phyloP scores from a whole-genome alignment of 2,888 invertebrate species.

The Acanthoscelides obtectus region DNA sequence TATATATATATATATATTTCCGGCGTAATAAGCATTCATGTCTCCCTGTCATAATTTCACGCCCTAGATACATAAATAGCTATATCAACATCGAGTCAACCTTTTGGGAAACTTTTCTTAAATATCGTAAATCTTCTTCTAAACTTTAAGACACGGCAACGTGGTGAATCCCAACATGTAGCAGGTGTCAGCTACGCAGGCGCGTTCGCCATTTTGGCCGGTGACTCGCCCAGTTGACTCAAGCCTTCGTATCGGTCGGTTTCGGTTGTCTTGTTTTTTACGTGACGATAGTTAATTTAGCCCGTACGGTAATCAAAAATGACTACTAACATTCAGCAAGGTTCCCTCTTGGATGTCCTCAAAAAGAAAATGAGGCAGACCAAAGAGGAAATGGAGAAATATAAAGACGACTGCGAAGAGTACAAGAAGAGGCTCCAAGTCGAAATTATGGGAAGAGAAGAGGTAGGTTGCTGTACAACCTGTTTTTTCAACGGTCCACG shows the following conservation, averaged over 20 bases:
- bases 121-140: too few species aligned
- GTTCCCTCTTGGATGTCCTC: slow-evolving; percentile 91
- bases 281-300: background rate
- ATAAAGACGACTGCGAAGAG: slow-evolving; percentile 96
- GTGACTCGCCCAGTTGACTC: slow-evolving; percentile 47
- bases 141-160: background rate
- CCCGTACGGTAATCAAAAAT: slow-evolving; percentile 49
- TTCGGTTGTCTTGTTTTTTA: background rate
- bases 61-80: too few species aligned
- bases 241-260: slow-evolving; percentile 4
- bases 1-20: too few species aligned
- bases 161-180: slow-evolving; percentile 10
- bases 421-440: slow-evolving; percentile 91
- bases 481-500: background rate
- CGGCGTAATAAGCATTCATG: too few species aligned
- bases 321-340: slow-evolving; percentile 88
- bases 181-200: slow-evolving; percentile 38
- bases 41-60: too few species aligned
- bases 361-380: slow-evolving; percentile 99
- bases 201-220: slow-evolving; percentile 44
- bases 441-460: slow-evolving; percentile 94
- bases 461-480: slow-evolving; percentile 58
- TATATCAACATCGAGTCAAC: too few species aligned
- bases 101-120: too few species aligned
- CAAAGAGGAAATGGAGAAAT: slow-evolving; percentile 98